Conservation (phyloP, 2,797 vertebrate species). For the Nannoperca obscura region DNA sequence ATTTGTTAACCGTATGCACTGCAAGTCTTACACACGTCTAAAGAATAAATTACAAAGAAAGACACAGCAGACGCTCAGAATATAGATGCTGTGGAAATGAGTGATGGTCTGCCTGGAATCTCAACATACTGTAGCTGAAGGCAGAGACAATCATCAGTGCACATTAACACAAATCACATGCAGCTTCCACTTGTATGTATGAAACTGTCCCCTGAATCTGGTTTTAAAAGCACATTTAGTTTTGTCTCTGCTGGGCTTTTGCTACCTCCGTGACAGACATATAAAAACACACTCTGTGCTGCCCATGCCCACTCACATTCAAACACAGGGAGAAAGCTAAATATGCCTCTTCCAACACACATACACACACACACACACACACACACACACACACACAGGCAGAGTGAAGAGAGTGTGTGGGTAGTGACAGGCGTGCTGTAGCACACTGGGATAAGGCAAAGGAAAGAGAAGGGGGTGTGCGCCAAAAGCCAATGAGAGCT, state of each 20-base stretch:
- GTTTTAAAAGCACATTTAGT: not conserved
- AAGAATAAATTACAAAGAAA: not conserved
- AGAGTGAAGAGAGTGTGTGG: constrained; percentile 43
- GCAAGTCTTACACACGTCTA: not conserved
- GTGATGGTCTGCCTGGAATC: constrained; percentile 4
- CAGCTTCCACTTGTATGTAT: not conserved
- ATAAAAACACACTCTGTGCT: constrained; percentile 1
- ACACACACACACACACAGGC: constrained; percentile 12
- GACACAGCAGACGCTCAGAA: not conserved
- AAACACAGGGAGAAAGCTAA: constrained; percentile 16
- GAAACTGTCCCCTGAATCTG: constrained; percentile 9
- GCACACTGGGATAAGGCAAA: constrained; percentile 38
- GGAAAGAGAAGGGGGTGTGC: constrained; percentile 35
- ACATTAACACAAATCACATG: not conserved
- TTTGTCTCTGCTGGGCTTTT: not conserved
- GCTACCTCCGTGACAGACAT: constrained; percentile 29
- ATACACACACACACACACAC: constrained; percentile 9
- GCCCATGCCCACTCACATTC: constrained; percentile 10
- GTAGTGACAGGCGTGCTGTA: constrained; percentile 53
- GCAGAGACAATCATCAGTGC: not conserved
- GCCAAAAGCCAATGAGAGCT: constrained; percentile 64
- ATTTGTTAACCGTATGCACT: not conserved
- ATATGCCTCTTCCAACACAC: constrained; percentile 1
- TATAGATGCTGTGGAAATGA: constrained; percentile 6
- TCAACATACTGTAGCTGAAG: not conserved